These are phyloP conservation scores for Nerophis lumbriciformis DNA, from an alignment of 2,113 vertebrate genomes.

Conservation along the genomic window DNA sequence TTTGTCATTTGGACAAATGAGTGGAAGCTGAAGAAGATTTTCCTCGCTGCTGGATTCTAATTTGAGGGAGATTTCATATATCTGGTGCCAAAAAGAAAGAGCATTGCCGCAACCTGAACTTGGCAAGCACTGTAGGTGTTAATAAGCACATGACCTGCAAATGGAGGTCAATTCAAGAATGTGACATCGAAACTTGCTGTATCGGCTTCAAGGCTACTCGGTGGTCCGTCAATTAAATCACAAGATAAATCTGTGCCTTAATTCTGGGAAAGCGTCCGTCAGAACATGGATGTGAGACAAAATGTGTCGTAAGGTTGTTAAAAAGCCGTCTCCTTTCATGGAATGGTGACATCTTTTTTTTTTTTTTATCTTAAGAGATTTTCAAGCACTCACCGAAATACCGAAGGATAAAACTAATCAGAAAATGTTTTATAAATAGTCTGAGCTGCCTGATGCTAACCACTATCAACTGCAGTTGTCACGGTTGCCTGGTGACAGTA, in stretches of 20 bases:
- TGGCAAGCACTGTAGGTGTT: slow-evolving; percentile 29
- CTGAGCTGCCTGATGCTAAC: slow-evolving; percentile 1
- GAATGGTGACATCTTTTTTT: neutral
- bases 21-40: slow-evolving; percentile 27
- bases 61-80: slow-evolving; percentile 23
- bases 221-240: slow-evolving; percentile 5
- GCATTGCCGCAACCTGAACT: slow-evolving; percentile 7
- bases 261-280: neutral
- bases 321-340: neutral
- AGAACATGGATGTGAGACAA: neutral
- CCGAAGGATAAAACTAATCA: slow-evolving; percentile 5
- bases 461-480: neutral
- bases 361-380: neutral
- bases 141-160: slow-evolving; percentile 33
- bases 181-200: neutral
- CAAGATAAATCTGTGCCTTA: neutral
- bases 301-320: slow-evolving; percentile 1
- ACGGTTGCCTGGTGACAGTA: neutral
- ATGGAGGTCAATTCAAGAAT: slow-evolving; percentile 8
- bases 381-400: slow-evolving; percentile 2
- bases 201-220: neutral
- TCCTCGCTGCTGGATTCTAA: slow-evolving; percentile 22
- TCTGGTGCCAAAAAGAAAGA: slow-evolving; percentile 31
- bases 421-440: slow-evolving; percentile 1
- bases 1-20: slow-evolving; percentile 12